Evolutionary conservation across 2,797 vertebrate species (phyloP).

Genomic region (Pristis pectinata): DNA sequence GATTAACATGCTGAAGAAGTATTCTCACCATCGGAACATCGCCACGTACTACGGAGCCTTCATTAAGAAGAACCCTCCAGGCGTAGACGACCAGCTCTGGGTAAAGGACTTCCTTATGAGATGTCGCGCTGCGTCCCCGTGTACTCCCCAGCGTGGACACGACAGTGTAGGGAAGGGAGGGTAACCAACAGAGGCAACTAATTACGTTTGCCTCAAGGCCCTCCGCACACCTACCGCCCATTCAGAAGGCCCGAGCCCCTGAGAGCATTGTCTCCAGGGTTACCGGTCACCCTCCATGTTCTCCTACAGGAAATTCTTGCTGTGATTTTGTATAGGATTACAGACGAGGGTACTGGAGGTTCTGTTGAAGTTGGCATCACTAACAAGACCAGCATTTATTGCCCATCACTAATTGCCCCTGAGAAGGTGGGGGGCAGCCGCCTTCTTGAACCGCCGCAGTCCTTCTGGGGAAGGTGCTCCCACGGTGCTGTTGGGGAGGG

Average conservation of each 20-base stretch:
- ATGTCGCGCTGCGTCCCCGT: neutral
- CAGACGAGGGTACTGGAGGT: no score
- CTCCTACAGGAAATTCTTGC: no score
- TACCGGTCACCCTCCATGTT: neutral
- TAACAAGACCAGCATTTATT: no score
- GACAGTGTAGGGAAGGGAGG: neutral
- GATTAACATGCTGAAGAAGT: slow-evolving; percentile 98
- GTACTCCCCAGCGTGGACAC: neutral
- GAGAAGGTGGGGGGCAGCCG: no score
- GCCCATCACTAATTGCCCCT: no score
- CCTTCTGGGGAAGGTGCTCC: no score
- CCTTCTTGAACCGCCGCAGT: no score
- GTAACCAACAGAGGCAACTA: neutral
- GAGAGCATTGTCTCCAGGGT: neutral
- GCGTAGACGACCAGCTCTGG: slow-evolving; percentile 95
- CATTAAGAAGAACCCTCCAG: slow-evolving; percentile 93
- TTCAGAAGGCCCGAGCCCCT: no score
- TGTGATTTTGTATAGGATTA: no score
- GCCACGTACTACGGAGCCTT: slow-evolving; percentile 97
- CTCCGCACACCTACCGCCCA: no score
- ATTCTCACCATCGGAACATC: slow-evolving; percentile 95
- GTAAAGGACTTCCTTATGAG: slow-evolving; percentile 51
- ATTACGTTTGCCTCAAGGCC: neutral
- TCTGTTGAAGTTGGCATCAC: no score
- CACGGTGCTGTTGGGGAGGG: no score